Evolutionary conservation across 2,797 vertebrate species (phyloP), one percentile per base, ranked within the genome.

Genomic region (Gambusia yucatana): DNA sequence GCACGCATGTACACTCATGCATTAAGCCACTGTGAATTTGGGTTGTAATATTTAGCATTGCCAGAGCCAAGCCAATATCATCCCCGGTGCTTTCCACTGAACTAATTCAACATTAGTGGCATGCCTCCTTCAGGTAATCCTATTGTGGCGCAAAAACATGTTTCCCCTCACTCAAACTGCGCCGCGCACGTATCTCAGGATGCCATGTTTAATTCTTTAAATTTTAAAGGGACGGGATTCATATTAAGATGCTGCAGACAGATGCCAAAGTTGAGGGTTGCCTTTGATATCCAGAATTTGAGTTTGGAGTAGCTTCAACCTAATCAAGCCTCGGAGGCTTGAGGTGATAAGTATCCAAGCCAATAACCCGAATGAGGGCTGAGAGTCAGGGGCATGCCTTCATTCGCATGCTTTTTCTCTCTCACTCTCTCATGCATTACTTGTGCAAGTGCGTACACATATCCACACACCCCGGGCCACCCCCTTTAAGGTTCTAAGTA

Each of bases 201-300:
- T 77, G 67, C 80, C 76, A 79, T 80, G 77, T 86, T 88, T 73
- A 72, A 59, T 75, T 75, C 79, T 84, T 59, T 82, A 84, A 61
- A 87, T 78, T 76, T 84, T 78, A 83, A 78, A 75, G 82, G 75
- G 80, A 70, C 79, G 43, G 80, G 82, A 73, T 87, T 83, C 79
- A 1, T 89, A 88, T 91, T 91, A 91, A 91, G 91, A 93, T 90
- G 92, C 92, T 86, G 84, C 86, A 84, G 90, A 93, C 87, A 87
- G 89, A 91, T 88, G 89, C 86, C 87, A 93, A 90, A 91, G 87
- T 91, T 91, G 82, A 91, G 87, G 72, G 48, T 84, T 91, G 88
- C 92, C 88, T 93, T 93, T 94, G 90, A 95, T 93, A 91, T 93
- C 88, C 83, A 83, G 84, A 89, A 91, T 90, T 86, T 89, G 86